A percentile compares a stretch with the other conserved stretches of the same genome.
phyloP scores from a whole-genome alignment of 1,140 invertebrate genomes.

The Drosophila aff. region DNA sequence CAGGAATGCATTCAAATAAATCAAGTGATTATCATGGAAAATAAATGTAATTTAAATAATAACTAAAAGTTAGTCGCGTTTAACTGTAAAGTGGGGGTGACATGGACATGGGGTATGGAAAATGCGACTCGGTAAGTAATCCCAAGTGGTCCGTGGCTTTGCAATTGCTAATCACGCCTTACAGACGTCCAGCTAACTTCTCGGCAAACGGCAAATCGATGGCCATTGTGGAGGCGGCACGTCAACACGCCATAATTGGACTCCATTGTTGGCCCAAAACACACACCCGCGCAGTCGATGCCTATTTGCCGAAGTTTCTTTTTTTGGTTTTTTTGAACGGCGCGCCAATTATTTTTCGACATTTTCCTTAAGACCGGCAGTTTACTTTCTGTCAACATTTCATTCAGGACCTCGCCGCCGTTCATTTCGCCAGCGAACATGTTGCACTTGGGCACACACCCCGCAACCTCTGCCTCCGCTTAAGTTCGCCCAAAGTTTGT shows the following conservation, averaged over 20 bases:
- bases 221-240: slow-evolving; percentile 48
- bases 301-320: slow-evolving; percentile 47
- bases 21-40: slow-evolving; percentile 80
- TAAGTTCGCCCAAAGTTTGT: slow-evolving; percentile 45
- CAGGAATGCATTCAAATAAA: slow-evolving; percentile 67
- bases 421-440: slow-evolving; percentile 67
- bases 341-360: slow-evolving; percentile 72
- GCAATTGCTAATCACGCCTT: slow-evolving; percentile 47
- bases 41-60: slow-evolving; percentile 83
- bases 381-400: slow-evolving; percentile 80
- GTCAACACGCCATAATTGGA: slow-evolving; percentile 70
- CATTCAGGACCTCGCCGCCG: slow-evolving; percentile 59
- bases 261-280: slow-evolving; percentile 63
- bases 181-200: slow-evolving; percentile 37
- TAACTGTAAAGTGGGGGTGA: neutral
- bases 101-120: neutral
- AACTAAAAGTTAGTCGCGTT: slow-evolving; percentile 27
- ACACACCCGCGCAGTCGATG: slow-evolving; percentile 11
- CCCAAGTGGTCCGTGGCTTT: slow-evolving; percentile 37
- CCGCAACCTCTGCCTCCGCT: neutral
- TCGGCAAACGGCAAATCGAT: slow-evolving; percentile 55
- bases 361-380: slow-evolving; percentile 71
- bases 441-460: slow-evolving; percentile 71
- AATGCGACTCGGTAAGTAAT: slow-evolving; percentile 23
- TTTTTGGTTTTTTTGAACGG: slow-evolving; percentile 33